These are phyloP conservation scores for Ametastegia equiseti DNA, from an alignment of 2,888 invertebrate species.

Conservation along the genomic window DNA sequence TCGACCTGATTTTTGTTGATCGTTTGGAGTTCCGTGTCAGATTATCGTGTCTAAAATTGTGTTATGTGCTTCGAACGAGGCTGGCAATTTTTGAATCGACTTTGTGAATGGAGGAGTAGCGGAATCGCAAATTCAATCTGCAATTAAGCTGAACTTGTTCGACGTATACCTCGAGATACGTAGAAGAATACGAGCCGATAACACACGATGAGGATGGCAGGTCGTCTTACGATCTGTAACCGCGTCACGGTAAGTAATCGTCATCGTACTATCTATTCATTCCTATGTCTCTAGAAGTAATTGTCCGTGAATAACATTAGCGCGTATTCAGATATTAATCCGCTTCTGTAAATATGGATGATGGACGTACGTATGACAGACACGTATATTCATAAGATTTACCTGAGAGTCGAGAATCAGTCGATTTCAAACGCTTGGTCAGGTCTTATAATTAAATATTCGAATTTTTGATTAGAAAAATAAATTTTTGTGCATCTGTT, in stretches of 20 bases:
- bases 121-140: neutral
- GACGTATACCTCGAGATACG: neutral
- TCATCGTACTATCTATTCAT: neutral
- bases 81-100: neutral
- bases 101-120: neutral
- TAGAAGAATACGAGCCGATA: neutral
- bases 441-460: too few relatives aligned
- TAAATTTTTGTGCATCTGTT: too few relatives aligned
- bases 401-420: neutral
- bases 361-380: too few relatives aligned
- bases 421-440: neutral
- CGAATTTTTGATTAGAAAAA: too few relatives aligned
- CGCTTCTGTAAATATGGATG: neutral
- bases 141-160: neutral
- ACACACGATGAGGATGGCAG: slow-evolving; percentile 12
- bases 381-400: neutral
- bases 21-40: too few relatives aligned
- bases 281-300: neutral
- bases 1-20: neutral
- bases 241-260: slow-evolving; percentile 25
- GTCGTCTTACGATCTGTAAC: neutral
- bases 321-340: slow-evolving; percentile 22
- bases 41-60: slow-evolving; percentile 2
- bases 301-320: neutral
- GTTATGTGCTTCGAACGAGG: neutral